Evolutionary conservation across 2,113 vertebrate genomes (phyloP).

Genomic region (Hippocampus guttulatus): DNA sequence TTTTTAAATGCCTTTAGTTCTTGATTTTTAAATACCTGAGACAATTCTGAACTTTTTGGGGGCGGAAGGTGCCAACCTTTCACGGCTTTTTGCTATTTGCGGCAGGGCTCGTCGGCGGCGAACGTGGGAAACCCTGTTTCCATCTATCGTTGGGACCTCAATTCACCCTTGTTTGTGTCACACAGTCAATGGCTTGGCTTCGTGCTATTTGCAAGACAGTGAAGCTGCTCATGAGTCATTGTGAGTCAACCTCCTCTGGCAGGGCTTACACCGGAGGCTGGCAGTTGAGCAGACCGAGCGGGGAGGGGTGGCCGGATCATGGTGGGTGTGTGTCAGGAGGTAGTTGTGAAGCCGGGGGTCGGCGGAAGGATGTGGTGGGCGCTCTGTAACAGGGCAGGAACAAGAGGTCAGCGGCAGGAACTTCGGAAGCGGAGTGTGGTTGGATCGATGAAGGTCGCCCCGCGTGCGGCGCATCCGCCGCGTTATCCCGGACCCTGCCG

Average conservation of each 20-base stretch:
- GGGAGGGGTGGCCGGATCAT: not conserved
- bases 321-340: constrained; percentile 10
- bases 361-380: constrained; percentile 53
- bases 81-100: not conserved
- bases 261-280: constrained; percentile 58
- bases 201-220: constrained; percentile 25
- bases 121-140: not conserved
- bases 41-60: too few species aligned
- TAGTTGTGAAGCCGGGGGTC: constrained; percentile 9
- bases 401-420: constrained; percentile 2
- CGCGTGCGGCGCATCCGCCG: not conserved
- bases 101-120: too few species aligned
- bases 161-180: constrained; percentile 1
- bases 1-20: too few species aligned
- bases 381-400: constrained; percentile 6
- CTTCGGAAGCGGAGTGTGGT: not conserved
- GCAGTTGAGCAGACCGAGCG: constrained; percentile 11
- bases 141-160: not conserved
- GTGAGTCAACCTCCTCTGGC: constrained; percentile 70
- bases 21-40: too few species aligned
- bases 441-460: not conserved
- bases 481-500: not conserved
- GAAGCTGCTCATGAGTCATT: constrained; percentile 56
- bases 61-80: too few species aligned
- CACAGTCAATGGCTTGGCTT: not conserved